These are phyloP conservation scores for Gallinago undulata DNA, from an alignment of 2,113 vertebrate species.

Conservation along the genomic window DNA sequence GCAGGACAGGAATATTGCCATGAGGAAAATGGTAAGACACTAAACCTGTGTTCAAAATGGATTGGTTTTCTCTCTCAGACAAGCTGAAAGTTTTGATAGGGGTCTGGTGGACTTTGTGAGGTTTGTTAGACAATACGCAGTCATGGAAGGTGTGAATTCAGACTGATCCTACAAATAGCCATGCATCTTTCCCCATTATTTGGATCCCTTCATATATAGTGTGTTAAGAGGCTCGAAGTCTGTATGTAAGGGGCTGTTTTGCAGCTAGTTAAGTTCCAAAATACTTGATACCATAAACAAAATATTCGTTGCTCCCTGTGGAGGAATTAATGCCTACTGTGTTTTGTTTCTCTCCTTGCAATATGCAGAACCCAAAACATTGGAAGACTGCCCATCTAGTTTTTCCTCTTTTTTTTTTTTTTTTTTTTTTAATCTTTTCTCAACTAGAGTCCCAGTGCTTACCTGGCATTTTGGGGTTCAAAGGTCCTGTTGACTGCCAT, in stretches of 20 bases:
- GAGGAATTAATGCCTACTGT: not conserved
- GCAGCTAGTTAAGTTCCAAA: not conserved
- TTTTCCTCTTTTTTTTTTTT: not conserved
- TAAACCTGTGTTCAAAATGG: not conserved
- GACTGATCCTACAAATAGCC: not conserved
- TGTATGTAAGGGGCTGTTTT: not conserved
- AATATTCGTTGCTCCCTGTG: not conserved
- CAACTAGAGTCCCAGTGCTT: not conserved
- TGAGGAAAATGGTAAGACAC: conserved; percentile 85
- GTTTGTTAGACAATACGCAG: not conserved
- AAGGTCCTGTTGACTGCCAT: not conserved
- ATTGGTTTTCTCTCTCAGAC: not conserved
- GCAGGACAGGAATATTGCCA: conserved; percentile 93
- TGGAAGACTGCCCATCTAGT: not conserved
- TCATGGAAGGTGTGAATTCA: not conserved
- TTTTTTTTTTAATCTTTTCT: too few relatives aligned
- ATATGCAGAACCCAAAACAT: not conserved
- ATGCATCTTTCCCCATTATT: not conserved
- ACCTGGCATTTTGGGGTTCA: not conserved
- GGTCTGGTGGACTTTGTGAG: not conserved
- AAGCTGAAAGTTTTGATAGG: not conserved
- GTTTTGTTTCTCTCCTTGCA: not conserved
- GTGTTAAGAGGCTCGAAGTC: not conserved
- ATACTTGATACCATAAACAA: not conserved
- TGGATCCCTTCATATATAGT: not conserved